Evolutionary conservation across 2,113 vertebrate species (phyloP), one percentile per base, ranked within the genome.

Genomic region (Craseonycteris thonglongyai): DNA sequence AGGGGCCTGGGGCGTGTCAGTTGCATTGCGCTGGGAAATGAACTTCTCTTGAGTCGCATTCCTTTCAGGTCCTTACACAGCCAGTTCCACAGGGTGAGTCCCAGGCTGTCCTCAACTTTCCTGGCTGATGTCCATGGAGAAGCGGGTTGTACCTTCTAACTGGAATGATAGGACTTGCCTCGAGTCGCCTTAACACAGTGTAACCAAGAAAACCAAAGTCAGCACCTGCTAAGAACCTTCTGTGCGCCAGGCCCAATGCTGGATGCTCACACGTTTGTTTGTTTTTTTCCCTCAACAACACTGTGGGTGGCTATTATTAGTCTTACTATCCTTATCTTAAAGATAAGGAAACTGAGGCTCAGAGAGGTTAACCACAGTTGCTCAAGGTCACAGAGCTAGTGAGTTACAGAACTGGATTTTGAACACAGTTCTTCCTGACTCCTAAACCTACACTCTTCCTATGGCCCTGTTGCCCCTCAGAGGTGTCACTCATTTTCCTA

Each of bases 191-290:
- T 47, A 54, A 38, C 30, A 54, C 35, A 35, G 28, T 38, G 54
- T 11, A 40, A 9, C 24, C 42, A 26, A 7, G 45, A 49, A 30
- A 33, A 3, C 58, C 63, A n/a, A 65, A 71, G 66, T 28, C 56
- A 38, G 28, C 75, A 3, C n/a, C 42, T 49, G n/a, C 13, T 14
- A 12, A 24, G 30, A 14, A 65, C 15, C 19, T 42, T 2, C 61
- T 8, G 7, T 24, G 15, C 0, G 6, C n/a, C 66, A 22, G n/a
- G 58, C 22, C n/a, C 16, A n/a, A 2, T 22, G 18, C 40, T 38
- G 33, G 59, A 15, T 3, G 7, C 42, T 49, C 21, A 28, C 28
- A 30, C 3, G 6, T 2, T 0, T n/a, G n/a, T n/a, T n/a, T n/a
- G n/a, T n/a, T 22, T 30, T n/a, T 26, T 12, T 7, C 21, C 56